Evolutionary conservation across 2,888 invertebrate species (phyloP).

Genomic region (Thymelicus lineola): DNA sequence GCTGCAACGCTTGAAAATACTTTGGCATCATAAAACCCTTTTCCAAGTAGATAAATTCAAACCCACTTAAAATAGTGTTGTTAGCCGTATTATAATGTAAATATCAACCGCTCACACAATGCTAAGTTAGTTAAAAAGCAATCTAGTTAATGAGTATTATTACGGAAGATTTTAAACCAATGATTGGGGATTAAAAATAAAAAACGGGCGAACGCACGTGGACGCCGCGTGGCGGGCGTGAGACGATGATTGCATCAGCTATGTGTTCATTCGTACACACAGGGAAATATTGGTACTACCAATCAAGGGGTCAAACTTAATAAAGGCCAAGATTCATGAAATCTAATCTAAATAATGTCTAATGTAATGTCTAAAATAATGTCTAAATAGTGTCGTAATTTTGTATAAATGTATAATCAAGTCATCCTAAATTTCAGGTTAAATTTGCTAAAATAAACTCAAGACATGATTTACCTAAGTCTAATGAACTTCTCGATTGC

Average conservation of each 20-base stretch:
- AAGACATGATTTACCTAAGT: no score
- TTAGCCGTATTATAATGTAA: constrained; percentile 2
- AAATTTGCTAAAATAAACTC: no score
- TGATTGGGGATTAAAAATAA: constrained; percentile 36
- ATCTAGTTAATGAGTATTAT: constrained; percentile 36
- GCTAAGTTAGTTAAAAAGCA: constrained; percentile 37
- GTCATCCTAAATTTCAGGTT: no score
- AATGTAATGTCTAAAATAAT: no score
- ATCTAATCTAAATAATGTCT: no score
- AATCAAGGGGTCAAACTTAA: background rate
- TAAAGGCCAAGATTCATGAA: no score
- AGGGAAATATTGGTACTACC: background rate
- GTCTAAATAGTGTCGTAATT: no score
- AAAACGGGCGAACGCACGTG: constrained; percentile 42
- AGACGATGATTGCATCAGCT: constrained; percentile 61
- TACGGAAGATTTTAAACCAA: constrained; percentile 32
- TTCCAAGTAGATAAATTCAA: background rate
- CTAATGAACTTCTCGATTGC: no score
- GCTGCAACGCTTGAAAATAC: no score
- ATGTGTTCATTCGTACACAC: constrained; percentile 21
- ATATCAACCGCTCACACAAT: constrained; percentile 14
- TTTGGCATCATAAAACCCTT: background rate
- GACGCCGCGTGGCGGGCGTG: constrained; percentile 44
- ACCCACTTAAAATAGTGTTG: background rate
- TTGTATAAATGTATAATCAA: no score